Evolutionary conservation across 2,888 invertebrate species (phyloP).

Genomic region (Pandemis corylana): DNA sequence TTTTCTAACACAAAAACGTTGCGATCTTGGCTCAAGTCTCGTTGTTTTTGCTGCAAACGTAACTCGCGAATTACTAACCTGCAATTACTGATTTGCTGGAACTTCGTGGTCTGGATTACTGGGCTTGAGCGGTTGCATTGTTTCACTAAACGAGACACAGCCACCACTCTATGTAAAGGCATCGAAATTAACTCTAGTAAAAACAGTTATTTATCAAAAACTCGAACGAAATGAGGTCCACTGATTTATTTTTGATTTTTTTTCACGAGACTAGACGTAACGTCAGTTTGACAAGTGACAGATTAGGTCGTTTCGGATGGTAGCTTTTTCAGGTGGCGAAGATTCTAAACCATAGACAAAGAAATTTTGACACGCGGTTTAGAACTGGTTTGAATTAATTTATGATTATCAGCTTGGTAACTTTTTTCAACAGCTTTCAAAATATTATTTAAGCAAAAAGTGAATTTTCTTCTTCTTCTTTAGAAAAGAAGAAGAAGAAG

Average conservation of each 20-base stretch:
- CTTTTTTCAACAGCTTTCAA: background rate
- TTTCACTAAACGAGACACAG: conserved; percentile 55
- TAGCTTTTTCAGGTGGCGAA: background rate
- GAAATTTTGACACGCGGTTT: background rate
- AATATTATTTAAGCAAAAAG: background rate
- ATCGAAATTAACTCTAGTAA: conserved; percentile 23
- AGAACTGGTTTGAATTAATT: background rate
- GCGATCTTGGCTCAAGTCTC: conserved; percentile 19
- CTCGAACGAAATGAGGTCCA: background rate
- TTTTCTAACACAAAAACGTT: conserved; percentile 23
- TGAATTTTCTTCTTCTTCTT: too few species aligned
- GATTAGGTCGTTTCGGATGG: background rate
- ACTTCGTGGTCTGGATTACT: conserved; percentile 49
- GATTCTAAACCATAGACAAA: background rate
- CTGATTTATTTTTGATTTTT: conserved; percentile 6
- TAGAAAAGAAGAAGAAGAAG: too few species aligned
- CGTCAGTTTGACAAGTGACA: background rate
- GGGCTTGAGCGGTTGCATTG: conserved; percentile 56
- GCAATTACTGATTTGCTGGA: conserved; percentile 53
- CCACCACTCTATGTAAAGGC: conserved; percentile 57
- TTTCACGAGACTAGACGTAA: background rate
- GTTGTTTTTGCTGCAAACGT: conserved; percentile 10
- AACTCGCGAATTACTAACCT: conserved; percentile 50
- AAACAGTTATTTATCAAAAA: conserved; percentile 15
- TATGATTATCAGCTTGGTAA: background rate